These are phyloP conservation scores for Volucella inanis DNA, from an alignment of 2,888 invertebrate species.

Conservation along the genomic window DNA sequence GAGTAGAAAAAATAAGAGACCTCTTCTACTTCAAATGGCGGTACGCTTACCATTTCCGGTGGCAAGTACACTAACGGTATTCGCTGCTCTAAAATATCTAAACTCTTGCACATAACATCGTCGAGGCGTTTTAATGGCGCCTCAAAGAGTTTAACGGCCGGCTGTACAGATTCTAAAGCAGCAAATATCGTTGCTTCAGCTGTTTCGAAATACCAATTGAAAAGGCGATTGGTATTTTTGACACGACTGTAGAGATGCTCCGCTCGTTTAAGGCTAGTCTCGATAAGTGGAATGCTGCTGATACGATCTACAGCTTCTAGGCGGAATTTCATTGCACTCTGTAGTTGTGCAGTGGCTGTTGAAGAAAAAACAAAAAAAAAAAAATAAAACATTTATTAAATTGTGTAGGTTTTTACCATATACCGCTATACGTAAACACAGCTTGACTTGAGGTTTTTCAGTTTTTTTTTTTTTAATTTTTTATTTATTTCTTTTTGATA, in stretches of 20 bases:
- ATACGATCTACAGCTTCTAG: slow-evolving; percentile 90
- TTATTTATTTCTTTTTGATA: not conserved
- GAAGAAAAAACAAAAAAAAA: not conserved
- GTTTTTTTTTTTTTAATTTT: not conserved
- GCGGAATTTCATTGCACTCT: slow-evolving; percentile 81
- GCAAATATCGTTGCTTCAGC: slow-evolving; percentile 90
- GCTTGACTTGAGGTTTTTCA: no score
- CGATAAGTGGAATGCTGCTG: slow-evolving; percentile 92
- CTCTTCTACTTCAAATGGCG: slow-evolving; percentile 50
- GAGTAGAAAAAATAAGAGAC: slow-evolving; percentile 23
- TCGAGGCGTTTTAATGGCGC: slow-evolving; percentile 89
- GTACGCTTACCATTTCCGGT: slow-evolving; percentile 89
- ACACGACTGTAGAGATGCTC: slow-evolving; percentile 89
- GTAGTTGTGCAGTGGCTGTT: slow-evolving; percentile 76
- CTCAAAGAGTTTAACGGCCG: slow-evolving; percentile 89
- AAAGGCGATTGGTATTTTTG: slow-evolving; percentile 89
- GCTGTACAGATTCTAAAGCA: slow-evolving; percentile 89
- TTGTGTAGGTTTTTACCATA: slow-evolving; percentile 16
- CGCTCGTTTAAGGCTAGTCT: slow-evolving; percentile 89
- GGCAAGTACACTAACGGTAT: slow-evolving; percentile 93
- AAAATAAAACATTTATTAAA: not conserved
- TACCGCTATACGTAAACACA: not conserved
- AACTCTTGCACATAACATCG: slow-evolving; percentile 90
- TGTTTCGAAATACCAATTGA: slow-evolving; percentile 90
- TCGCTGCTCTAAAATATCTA: slow-evolving; percentile 92